These are phyloP conservation scores for Pyrgilauda ruficollis DNA, from an alignment of 2,113 vertebrate genomes.

Conservation along the genomic window DNA sequence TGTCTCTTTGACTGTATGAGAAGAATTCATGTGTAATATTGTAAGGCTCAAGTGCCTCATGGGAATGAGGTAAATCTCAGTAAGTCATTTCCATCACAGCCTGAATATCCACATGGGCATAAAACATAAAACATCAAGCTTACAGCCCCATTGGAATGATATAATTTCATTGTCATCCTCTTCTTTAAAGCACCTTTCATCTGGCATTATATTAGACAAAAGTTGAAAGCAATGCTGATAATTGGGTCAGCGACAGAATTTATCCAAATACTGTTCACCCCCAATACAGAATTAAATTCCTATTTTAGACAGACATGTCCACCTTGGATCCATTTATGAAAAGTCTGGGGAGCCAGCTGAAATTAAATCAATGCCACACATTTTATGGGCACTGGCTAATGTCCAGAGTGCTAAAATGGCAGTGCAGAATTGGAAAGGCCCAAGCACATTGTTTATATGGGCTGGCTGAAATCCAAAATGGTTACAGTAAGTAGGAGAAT, in stretches of 20 bases:
- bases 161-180: background rate
- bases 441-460: constrained; percentile 35
- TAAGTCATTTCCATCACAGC: background rate
- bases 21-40: background rate
- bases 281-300: background rate
- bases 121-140: background rate
- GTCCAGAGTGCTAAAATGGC: constrained; percentile 58
- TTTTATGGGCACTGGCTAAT: constrained; percentile 49
- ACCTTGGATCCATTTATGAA: constrained; percentile 24
- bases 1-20: background rate
- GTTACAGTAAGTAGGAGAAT: constrained; percentile 58
- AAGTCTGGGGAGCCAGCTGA: constrained; percentile 52
- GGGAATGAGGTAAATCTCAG: constrained; percentile 24
- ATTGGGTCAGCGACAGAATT: background rate
- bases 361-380: constrained; percentile 57
- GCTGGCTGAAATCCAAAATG: constrained; percentile 51
- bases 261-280: background rate
- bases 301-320: constrained; percentile 7
- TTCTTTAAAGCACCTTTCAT: background rate
- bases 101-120: background rate
- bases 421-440: constrained; percentile 52
- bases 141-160: background rate
- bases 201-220: background rate
- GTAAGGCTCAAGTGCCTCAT: background rate
- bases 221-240: background rate